A percentile compares a stretch with the other conserved stretches of the same genome.
These are phyloP conservation scores for Podarcis cretensis DNA, from an alignment of 2,113 vertebrate genomes.

Conservation along the genomic window DNA sequence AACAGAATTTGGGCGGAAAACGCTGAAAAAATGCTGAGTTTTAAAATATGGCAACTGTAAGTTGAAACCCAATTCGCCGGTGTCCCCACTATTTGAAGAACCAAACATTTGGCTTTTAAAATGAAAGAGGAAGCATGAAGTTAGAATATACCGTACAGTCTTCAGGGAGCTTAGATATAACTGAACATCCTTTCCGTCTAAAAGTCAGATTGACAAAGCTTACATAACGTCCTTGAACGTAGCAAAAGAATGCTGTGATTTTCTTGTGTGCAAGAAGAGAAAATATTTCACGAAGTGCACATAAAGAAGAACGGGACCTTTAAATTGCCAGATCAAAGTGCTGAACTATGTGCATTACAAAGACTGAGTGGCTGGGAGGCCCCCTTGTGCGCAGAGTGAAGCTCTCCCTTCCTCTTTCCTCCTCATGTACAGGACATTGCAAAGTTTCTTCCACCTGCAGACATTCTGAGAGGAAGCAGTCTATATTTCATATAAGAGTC, in stretches of 20 bases:
- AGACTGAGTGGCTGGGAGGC: constrained; percentile 15
- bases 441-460: constrained; percentile 56
- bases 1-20: too few species aligned
- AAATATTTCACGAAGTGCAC: constrained; percentile 25
- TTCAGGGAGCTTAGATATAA: neutral
- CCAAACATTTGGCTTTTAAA: neutral
- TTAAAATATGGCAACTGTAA: neutral
- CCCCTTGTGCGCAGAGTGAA: constrained; percentile 38
- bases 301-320: neutral
- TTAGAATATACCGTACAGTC: neutral
- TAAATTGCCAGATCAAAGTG: constrained; percentile 25
- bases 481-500: constrained; percentile 66
- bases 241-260: neutral
- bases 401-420: constrained; percentile 39
- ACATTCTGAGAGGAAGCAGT: constrained; percentile 56
- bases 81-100: neutral
- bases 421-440: constrained; percentile 21
- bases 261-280: neutral
- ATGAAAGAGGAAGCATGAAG: too few species aligned
- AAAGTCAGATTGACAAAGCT: neutral
- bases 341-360: constrained; percentile 37
- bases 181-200: constrained; percentile 22
- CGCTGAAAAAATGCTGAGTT: too few species aligned
- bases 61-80: neutral
- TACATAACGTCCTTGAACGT: constrained; percentile 17